Evolutionary conservation across 2,888 invertebrate genomes (phyloP).

Genomic region (Bellardia pandia): DNA sequence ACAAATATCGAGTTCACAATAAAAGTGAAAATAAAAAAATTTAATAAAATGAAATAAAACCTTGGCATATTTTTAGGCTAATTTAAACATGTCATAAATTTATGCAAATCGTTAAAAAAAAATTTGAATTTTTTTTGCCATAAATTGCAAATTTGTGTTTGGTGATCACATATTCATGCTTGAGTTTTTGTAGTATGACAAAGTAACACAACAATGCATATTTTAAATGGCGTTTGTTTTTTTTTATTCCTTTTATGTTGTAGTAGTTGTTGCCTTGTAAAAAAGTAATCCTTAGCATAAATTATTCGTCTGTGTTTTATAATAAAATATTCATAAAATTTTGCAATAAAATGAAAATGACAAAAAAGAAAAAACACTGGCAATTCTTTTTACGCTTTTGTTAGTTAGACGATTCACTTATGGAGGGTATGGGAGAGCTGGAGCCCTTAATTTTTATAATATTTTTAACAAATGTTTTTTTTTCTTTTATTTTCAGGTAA

Average conservation of each 20-base stretch:
- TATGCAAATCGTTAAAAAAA: neutral
- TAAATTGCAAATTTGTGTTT: slow-evolving; percentile 6
- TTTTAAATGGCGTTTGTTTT: neutral
- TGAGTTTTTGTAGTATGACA: neutral
- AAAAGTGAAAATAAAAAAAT: neutral
- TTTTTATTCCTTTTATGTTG: neutral
- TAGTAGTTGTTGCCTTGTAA: neutral
- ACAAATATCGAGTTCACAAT: neutral
- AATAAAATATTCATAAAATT: slow-evolving; percentile 21
- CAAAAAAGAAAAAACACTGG: neutral
- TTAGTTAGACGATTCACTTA: neutral
- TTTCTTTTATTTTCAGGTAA: neutral
- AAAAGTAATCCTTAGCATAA: neutral
- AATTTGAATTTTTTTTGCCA: slow-evolving; percentile 17
- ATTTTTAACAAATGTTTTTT: neutral
- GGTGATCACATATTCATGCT: slow-evolving; percentile 2
- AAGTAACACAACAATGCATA: neutral
- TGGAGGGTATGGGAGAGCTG: neutral
- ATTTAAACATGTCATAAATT: slow-evolving; percentile 27
- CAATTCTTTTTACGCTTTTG: too few species aligned
- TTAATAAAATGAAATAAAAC: neutral
- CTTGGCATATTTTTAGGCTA: slow-evolving; percentile 21
- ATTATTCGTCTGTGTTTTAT: neutral
- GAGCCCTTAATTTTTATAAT: neutral
- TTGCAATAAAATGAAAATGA: slow-evolving; percentile 2